Percentiles rank a stretch among this genome's conserved stretches.
Evolutionary conservation across 2,797 vertebrate species (phyloP).

Genomic region (Setipinna tenuifilis): DNA sequence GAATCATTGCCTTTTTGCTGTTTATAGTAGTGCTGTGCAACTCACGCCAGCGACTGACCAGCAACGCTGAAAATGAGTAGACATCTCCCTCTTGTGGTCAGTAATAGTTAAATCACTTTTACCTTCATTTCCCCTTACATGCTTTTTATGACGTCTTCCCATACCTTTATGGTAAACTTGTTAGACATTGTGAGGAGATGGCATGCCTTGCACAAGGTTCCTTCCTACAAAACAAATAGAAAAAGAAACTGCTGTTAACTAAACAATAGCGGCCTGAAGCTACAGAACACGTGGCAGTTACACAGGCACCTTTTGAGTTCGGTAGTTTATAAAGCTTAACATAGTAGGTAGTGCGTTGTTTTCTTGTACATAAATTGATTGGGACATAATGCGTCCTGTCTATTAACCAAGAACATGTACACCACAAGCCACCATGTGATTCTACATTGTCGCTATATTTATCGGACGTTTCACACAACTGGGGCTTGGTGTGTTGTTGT

Average conservation of each 20-base stretch:
- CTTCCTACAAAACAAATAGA: background rate
- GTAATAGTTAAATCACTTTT: background rate
- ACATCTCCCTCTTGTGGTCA: background rate
- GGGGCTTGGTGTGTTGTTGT: too few species aligned
- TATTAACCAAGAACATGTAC: too few species aligned
- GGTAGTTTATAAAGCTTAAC: too few species aligned
- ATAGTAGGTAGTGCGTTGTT: too few species aligned
- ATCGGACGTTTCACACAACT: too few species aligned
- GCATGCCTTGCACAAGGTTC: background rate
- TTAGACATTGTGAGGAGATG: conserved; percentile 72
- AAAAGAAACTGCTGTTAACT: background rate
- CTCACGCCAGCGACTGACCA: background rate
- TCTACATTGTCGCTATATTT: too few species aligned
- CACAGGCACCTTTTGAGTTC: too few species aligned
- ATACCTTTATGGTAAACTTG: conserved; percentile 91
- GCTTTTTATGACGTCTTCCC: conserved; percentile 44
- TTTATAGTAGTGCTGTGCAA: background rate
- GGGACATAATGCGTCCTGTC: too few species aligned
- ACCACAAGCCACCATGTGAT: too few species aligned
- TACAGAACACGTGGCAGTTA: background rate
- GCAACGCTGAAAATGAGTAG: background rate
- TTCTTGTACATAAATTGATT: too few species aligned
- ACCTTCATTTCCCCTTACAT: background rate
- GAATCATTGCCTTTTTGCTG: background rate
- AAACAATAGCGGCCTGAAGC: background rate